A percentile compares a stretch with the other conserved stretches of the same genome.
Conservation (phyloP, 2,113 vertebrate species). For the Nothocercus nigrocapillus region DNA sequence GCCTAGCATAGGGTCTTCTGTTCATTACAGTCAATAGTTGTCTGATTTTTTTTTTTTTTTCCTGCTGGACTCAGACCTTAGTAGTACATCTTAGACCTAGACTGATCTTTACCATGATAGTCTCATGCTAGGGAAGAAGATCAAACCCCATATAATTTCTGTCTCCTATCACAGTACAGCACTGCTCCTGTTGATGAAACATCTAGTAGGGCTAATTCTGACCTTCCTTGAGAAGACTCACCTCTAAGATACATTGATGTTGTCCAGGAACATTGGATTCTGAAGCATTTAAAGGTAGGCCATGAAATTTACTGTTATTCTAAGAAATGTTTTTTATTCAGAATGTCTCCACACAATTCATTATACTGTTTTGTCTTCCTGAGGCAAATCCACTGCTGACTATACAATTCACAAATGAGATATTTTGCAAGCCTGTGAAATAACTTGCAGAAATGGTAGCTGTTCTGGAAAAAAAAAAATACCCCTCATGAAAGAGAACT, state of each 20-base stretch:
- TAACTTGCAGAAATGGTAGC: neutral
- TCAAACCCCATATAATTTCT: neutral
- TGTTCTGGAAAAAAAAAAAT: neutral
- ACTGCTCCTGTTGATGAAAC: neutral
- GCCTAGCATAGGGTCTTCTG: neutral
- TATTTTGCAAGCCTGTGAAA: neutral
- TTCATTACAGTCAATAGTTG: neutral
- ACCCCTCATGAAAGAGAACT: neutral
- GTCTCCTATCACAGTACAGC: neutral
- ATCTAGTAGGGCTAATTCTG: neutral
- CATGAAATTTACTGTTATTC: neutral
- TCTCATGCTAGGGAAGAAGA: neutral
- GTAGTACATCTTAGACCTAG: neutral
- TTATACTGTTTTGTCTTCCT: neutral
- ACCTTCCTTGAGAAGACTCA: neutral
- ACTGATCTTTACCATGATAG: neutral
- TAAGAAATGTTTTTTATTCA: conserved; percentile 29
- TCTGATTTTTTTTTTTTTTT: neutral
- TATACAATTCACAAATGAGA: neutral
- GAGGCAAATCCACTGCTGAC: neutral
- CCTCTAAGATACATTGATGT: neutral
- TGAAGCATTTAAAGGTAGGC: neutral
- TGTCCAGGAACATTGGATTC: neutral
- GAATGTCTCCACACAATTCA: neutral
- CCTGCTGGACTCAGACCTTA: neutral